Percentiles rank a stretch among this genome's conserved stretches.
phyloP scores from a whole-genome alignment of 2,888 invertebrate species.

The Pedicia rivosa region DNA sequence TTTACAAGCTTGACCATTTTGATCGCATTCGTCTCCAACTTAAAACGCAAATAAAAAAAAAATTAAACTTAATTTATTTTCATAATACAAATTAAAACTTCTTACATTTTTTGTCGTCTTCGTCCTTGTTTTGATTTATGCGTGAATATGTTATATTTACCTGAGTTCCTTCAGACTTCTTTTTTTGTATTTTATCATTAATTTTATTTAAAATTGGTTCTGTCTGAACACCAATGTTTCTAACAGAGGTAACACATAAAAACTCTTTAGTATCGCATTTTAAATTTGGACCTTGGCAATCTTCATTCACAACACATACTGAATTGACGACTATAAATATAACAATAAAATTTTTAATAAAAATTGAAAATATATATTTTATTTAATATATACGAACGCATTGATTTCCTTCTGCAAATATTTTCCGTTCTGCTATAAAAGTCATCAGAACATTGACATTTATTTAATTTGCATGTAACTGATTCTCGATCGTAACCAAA shows the following conservation, averaged over 20 bases:
- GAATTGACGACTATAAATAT: constrained; percentile 18
- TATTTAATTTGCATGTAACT: constrained; percentile 22
- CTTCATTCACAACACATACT: constrained; percentile 27
- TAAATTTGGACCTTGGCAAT: constrained; percentile 19
- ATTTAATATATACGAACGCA: constrained; percentile 18
- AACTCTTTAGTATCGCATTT: neutral
- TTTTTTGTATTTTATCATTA: neutral
- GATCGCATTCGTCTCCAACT: constrained; percentile 11
- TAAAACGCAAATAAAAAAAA: neutral
- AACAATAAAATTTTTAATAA: neutral
- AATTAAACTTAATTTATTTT: neutral
- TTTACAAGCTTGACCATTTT: constrained; percentile 16
- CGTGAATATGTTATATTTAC: neutral
- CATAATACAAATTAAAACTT: neutral
- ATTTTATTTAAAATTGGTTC: neutral
- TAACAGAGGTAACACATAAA: neutral
- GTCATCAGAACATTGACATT: constrained; percentile 28
- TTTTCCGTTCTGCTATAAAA: constrained; percentile 30
- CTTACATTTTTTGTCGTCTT: neutral
- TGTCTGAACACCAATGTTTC: neutral
- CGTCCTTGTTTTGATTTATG: neutral
- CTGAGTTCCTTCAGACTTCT: neutral
- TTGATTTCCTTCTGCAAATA: constrained; percentile 30
- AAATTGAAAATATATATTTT: neutral
- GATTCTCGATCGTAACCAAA: constrained; percentile 30